Conservation (phyloP, 1,140 invertebrate species). For the Drosophila bipectinata region DNA sequence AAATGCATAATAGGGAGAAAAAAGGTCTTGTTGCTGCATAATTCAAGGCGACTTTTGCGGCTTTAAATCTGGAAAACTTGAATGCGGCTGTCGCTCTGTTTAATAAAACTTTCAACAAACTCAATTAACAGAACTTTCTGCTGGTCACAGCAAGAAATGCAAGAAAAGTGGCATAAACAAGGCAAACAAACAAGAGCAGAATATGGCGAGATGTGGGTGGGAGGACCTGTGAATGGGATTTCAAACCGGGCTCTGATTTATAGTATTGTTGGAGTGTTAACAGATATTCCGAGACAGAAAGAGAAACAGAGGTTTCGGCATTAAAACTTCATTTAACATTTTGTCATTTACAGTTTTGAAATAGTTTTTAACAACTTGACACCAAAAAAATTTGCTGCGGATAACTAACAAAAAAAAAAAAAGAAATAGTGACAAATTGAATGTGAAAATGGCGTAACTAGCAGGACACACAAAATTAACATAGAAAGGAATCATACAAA, state of each 20-base stretch:
- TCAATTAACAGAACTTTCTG: constrained; percentile 79
- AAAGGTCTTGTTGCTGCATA: constrained; percentile 14
- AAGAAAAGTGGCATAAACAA: constrained; percentile 81
- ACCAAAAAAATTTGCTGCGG: constrained; percentile 65
- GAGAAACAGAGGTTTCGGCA: constrained; percentile 53
- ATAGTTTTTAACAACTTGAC: constrained; percentile 83
- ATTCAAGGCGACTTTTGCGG: constrained; percentile 59
- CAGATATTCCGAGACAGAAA: constrained; percentile 65
- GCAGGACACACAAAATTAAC: not conserved
- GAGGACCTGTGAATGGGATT: constrained; percentile 33
- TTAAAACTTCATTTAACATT: constrained; percentile 83
- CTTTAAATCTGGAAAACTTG: constrained; percentile 69
- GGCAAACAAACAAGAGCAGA: constrained; percentile 70
- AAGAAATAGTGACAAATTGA: constrained; percentile 47
- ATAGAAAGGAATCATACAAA: too few relatives aligned
- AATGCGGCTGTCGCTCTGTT: constrained; percentile 75
- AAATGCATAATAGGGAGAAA: not conserved
- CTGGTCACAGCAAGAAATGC: constrained; percentile 77
- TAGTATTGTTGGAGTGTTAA: constrained; percentile 69
- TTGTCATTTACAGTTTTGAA: constrained; percentile 84
- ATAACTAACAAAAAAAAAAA: not conserved
- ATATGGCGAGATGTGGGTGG: not conserved
- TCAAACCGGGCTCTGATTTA: constrained; percentile 77
- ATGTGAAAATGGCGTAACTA: constrained; percentile 69
- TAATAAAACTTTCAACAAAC: constrained; percentile 82